These are phyloP conservation scores for Lamproptera curius DNA, from an alignment of 2,888 invertebrate genomes.

Conservation along the genomic window DNA sequence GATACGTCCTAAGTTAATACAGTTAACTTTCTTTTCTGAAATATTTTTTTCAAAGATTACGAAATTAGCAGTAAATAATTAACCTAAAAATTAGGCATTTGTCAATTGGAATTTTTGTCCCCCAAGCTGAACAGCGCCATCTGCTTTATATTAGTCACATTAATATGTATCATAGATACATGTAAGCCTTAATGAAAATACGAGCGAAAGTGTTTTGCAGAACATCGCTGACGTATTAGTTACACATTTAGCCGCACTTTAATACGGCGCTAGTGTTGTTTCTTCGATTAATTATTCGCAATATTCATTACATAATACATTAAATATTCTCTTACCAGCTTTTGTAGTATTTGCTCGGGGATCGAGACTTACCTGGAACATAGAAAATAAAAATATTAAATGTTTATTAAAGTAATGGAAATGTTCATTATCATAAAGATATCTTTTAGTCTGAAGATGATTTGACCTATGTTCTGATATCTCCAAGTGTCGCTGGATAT, in stretches of 20 bases:
- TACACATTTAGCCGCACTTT: background rate
- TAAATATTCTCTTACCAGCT: slow-evolving; percentile 1
- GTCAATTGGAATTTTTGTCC: too few species aligned
- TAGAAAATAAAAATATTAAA: background rate
- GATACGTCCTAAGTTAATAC: too few species aligned
- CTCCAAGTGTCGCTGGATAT: too few species aligned
- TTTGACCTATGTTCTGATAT: too few species aligned
- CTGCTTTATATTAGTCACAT: background rate
- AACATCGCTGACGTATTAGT: slow-evolving; percentile 2
- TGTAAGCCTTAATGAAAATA: background rate
- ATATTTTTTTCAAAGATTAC: too few species aligned
- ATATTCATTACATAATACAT: background rate
- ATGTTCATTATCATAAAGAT: too few species aligned
- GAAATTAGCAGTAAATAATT: too few species aligned
- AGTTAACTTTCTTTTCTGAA: too few species aligned
- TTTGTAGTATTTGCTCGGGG: background rate
- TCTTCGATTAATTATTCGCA: background rate
- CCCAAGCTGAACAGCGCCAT: slow-evolving; percentile 5
- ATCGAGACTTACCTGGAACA: slow-evolving; percentile 14
- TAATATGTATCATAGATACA: background rate
- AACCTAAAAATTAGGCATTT: too few species aligned
- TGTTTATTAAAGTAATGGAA: background rate
- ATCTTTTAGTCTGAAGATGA: too few species aligned
- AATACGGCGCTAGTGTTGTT: background rate
- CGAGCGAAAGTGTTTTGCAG: background rate